Conservation (phyloP, 2,113 vertebrate genomes). For the Lophochroa leadbeateri region DNA sequence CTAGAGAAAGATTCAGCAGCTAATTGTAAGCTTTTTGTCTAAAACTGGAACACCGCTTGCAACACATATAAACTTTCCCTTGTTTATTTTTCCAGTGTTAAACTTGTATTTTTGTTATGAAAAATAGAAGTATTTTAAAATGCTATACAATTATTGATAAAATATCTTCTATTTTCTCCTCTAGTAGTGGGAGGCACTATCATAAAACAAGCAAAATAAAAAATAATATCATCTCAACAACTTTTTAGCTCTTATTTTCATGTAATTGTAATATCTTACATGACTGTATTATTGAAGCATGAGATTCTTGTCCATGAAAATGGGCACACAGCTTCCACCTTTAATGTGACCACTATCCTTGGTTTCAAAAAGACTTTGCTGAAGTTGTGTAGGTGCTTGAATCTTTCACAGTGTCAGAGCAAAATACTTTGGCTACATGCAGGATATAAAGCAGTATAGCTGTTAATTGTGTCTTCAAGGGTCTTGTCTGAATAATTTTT, state of each 20-base stretch:
- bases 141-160: background rate
- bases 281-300: background rate
- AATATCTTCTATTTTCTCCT: background rate
- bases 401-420: background rate
- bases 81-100: background rate
- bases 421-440: background rate
- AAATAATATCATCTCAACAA: background rate
- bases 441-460: background rate
- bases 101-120: background rate
- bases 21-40: conserved; percentile 54
- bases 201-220: background rate
- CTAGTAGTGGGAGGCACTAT: background rate
- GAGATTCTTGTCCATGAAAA: background rate
- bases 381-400: background rate
- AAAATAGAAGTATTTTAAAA: background rate
- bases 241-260: background rate
- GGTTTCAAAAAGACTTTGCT: background rate
- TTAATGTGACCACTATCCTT: background rate
- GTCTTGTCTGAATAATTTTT: background rate
- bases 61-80: background rate
- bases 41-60: background rate
- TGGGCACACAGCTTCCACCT: background rate
- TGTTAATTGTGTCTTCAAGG: background rate
- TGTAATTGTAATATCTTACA: background rate
- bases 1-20: conserved; percentile 37